phyloP scores from a whole-genome alignment of 2,888 invertebrate species.

The Morinoia aosen region DNA sequence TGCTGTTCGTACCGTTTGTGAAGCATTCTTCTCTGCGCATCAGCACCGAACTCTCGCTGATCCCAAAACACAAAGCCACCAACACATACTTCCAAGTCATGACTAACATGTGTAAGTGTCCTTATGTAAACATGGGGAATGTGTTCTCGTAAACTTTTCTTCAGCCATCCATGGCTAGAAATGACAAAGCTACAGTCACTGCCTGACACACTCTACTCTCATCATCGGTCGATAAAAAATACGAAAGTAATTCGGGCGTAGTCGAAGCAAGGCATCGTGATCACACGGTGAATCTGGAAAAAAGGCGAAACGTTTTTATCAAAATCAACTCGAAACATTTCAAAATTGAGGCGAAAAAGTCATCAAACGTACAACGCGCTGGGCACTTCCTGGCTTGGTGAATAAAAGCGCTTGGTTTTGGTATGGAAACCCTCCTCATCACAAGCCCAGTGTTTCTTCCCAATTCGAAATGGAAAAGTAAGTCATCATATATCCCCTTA shows the following conservation, averaged over 20 bases:
- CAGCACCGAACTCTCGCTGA: conserved; percentile 30
- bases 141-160: neutral
- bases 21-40: conserved; percentile 46
- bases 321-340: neutral
- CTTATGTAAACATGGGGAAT: neutral
- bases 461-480: too few relatives aligned
- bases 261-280: neutral
- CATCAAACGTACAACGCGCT: too few relatives aligned
- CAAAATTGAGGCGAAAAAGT: too few relatives aligned
- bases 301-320: neutral
- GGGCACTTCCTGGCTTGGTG: too few relatives aligned
- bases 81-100: conserved; percentile 7
- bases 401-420: too few relatives aligned
- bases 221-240: neutral
- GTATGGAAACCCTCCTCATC: too few relatives aligned
- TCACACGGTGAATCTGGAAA: neutral
- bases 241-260: conserved; percentile 4
- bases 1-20: conserved; percentile 1
- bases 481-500: too few relatives aligned
- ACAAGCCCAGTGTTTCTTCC: too few relatives aligned
- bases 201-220: neutral
- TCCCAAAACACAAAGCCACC: conserved; percentile 7
- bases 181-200: neutral
- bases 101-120: neutral
- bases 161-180: conserved; percentile 7